Percentiles rank a stretch among this genome's conserved stretches.
Evolutionary conservation across 2,113 vertebrate genomes (phyloP).

Genomic region (Cyanoderma ruficeps): DNA sequence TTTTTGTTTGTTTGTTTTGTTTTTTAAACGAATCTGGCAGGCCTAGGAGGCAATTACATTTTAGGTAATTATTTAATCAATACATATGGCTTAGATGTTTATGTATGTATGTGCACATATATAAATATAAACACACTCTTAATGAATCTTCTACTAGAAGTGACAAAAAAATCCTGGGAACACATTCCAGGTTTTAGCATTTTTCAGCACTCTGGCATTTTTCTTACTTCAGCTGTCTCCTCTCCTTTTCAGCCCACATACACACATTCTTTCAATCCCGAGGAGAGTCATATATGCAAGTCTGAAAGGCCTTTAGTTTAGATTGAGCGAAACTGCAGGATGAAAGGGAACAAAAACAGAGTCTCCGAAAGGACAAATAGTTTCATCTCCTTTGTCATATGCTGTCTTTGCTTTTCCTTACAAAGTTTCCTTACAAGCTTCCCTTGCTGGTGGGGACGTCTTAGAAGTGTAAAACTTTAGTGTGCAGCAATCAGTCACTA

Average conservation of each 20-base stretch:
- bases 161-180: not conserved
- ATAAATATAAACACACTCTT: not conserved
- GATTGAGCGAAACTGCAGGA: not conserved
- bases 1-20: not conserved
- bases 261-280: not conserved
- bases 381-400: not conserved
- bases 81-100: not conserved
- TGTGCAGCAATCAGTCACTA: not conserved
- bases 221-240: not conserved
- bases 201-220: not conserved
- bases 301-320: constrained; percentile 23
- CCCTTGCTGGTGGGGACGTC: not conserved
- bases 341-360: constrained; percentile 7
- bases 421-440: not conserved
- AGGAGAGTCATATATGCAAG: not conserved
- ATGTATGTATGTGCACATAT: not conserved
- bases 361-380: not conserved
- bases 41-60: not conserved
- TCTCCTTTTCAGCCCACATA: not conserved
- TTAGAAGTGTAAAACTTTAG: not conserved
- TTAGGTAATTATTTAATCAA: constrained; percentile 34
- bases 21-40: not conserved
- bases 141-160: not conserved
- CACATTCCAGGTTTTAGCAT: not conserved
- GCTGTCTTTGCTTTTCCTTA: not conserved